Percentiles rank a stretch among this genome's conserved stretches.
phyloP scores from a whole-genome alignment of 2,888 invertebrate genomes.

The Drosophila crucigera region DNA sequence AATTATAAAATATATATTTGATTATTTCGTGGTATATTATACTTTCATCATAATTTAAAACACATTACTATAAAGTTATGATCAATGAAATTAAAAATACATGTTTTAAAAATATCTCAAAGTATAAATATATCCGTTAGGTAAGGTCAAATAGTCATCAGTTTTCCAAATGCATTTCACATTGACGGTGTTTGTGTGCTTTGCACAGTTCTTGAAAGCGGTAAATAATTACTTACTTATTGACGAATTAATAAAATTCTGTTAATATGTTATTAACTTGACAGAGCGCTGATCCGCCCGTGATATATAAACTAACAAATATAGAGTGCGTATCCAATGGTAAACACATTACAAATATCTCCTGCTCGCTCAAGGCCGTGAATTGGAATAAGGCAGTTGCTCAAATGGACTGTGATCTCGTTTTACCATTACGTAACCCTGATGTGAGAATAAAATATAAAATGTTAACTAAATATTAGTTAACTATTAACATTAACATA shows the following conservation, averaged over 20 bases:
- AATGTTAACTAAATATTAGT: no score
- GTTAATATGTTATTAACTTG: background rate
- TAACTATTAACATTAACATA: background rate
- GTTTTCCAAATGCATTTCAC: slow-evolving; percentile 1
- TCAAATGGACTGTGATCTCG: slow-evolving; percentile 41
- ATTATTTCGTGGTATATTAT: background rate
- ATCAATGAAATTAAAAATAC: background rate
- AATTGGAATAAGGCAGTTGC: slow-evolving; percentile 51
- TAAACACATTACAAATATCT: slow-evolving; percentile 16
- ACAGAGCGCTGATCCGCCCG: slow-evolving; percentile 22
- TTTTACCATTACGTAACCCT: slow-evolving; percentile 29
- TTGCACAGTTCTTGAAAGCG: background rate
- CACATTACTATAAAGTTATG: background rate
- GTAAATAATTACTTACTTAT: background rate
- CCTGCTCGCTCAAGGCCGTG: slow-evolving; percentile 43
- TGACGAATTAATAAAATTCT: background rate
- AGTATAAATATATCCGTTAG: background rate
- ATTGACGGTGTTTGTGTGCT: background rate
- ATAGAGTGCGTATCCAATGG: slow-evolving; percentile 25
- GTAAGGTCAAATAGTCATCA: background rate
- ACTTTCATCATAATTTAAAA: background rate
- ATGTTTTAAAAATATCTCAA: background rate
- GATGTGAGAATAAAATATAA: slow-evolving; percentile 17
- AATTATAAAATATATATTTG: background rate
- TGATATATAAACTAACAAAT: slow-evolving; percentile 45